Evolutionary conservation across 2,113 vertebrate species (phyloP).

Genomic region (Polyodon spathula): DNA sequence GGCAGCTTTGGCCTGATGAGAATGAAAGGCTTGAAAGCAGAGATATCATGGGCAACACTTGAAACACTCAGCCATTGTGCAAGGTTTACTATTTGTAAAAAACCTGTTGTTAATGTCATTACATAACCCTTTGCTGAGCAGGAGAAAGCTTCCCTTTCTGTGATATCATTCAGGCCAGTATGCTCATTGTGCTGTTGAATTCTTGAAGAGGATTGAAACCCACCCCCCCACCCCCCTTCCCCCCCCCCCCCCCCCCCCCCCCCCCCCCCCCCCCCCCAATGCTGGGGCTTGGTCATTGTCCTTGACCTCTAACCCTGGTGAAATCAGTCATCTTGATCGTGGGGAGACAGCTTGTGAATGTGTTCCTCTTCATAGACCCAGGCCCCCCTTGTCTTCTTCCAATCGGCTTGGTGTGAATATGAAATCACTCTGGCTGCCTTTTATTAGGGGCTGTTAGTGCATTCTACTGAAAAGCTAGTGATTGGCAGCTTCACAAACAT

Average conservation of each 20-base stretch:
- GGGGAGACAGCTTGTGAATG: constrained; percentile 49
- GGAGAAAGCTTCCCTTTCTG: neutral
- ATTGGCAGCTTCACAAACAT: constrained; percentile 31
- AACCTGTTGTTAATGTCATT: constrained; percentile 24
- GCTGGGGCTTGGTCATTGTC: constrained; percentile 48
- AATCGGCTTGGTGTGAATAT: constrained; percentile 36
- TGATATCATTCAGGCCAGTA: constrained; percentile 30
- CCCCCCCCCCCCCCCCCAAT: constrained; percentile 46
- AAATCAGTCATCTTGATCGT: constrained; percentile 73
- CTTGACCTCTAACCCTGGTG: constrained; percentile 55
- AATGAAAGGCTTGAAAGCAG: neutral
- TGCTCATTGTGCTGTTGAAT: constrained; percentile 24
- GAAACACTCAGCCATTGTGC: constrained; percentile 1
- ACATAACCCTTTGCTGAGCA: constrained; percentile 13
- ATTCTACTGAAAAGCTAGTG: constrained; percentile 24
- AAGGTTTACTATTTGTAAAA: neutral
- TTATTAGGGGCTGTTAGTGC: constrained; percentile 37
- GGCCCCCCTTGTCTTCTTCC: constrained; percentile 14
- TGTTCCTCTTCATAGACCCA: constrained; percentile 8
- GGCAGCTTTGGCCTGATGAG: neutral
- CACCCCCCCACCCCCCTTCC: constrained; percentile 1
- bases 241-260: too few relatives aligned
- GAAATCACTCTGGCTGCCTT: constrained; percentile 24
- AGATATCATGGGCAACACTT: constrained; percentile 1
- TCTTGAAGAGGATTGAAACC: constrained; percentile 28